Conservation (phyloP, 2,113 vertebrate species). For the Channa argus region DNA sequence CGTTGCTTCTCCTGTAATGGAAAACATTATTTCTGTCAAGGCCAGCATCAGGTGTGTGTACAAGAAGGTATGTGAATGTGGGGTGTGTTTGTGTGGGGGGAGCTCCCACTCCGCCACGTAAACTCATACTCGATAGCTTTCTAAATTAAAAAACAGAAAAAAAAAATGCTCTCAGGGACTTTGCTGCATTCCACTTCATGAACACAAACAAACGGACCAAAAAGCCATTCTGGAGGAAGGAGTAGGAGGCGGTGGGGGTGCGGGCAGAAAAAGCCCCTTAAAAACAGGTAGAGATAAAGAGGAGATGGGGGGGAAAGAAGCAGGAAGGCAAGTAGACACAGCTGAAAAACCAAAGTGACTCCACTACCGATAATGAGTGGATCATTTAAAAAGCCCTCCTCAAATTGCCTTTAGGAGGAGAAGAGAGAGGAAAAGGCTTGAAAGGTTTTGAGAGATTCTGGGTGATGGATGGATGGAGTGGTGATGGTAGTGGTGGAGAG, state of each 20-base stretch:
- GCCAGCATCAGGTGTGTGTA: conserved; percentile 66
- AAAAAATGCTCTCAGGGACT: conserved; percentile 80
- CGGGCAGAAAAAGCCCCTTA: conserved; percentile 46
- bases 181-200: conserved; percentile 81
- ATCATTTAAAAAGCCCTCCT: conserved; percentile 79
- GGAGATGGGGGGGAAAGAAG: conserved; percentile 19
- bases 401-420: conserved; percentile 73
- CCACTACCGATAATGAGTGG: conserved; percentile 75
- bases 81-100: conserved; percentile 12
- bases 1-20: conserved; percentile 58
- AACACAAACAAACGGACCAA: conserved; percentile 75
- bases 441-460: conserved; percentile 75
- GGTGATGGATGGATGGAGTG: conserved; percentile 60
- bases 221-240: conserved; percentile 77
- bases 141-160: conserved; percentile 61
- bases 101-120: conserved; percentile 60
- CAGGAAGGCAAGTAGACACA: conserved; percentile 65
- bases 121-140: conserved; percentile 76
- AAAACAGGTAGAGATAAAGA: conserved; percentile 55
- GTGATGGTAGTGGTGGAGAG: not conserved
- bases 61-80: conserved; percentile 8
- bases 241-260: not conserved
- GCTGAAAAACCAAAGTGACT: conserved; percentile 71
- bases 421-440: conserved; percentile 67
- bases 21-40: conserved; percentile 76